These are phyloP conservation scores for Plodia interpunctella DNA, from an alignment of 1,140 invertebrate genomes.

Conservation along the genomic window DNA sequence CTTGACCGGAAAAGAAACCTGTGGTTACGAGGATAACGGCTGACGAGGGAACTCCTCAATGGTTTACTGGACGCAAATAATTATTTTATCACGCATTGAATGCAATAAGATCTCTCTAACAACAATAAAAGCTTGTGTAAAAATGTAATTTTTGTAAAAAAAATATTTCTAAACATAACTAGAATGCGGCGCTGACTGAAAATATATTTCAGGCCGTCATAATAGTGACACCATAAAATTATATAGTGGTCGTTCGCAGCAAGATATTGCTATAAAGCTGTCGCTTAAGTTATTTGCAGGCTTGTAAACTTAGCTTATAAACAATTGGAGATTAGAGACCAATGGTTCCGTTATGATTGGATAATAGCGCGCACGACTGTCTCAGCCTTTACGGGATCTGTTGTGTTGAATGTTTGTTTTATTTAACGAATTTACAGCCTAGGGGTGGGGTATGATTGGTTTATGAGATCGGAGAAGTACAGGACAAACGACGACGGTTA, in stretches of 20 bases:
- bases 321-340: not conserved
- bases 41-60: no score
- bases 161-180: no score
- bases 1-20: no score
- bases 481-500: no score
- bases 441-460: no score
- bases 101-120: no score
- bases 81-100: no score
- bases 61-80: no score
- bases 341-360: conserved; percentile 4
- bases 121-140: no score
- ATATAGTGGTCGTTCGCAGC: conserved; percentile 5
- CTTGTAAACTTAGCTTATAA: conserved; percentile 4
- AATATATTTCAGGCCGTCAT: not conserved
- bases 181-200: not conserved
- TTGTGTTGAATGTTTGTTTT: not conserved
- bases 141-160: no score
- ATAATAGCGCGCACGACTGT: conserved; percentile 1
- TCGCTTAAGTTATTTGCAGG: conserved; percentile 5
- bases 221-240: conserved; percentile 3
- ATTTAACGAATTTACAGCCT: not conserved
- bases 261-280: not conserved
- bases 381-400: not conserved
- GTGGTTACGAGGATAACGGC: no score
- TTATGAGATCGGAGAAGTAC: no score